Evolutionary conservation across 2,888 invertebrate species (phyloP).

Genomic region (Eugnorisma glareosa): DNA sequence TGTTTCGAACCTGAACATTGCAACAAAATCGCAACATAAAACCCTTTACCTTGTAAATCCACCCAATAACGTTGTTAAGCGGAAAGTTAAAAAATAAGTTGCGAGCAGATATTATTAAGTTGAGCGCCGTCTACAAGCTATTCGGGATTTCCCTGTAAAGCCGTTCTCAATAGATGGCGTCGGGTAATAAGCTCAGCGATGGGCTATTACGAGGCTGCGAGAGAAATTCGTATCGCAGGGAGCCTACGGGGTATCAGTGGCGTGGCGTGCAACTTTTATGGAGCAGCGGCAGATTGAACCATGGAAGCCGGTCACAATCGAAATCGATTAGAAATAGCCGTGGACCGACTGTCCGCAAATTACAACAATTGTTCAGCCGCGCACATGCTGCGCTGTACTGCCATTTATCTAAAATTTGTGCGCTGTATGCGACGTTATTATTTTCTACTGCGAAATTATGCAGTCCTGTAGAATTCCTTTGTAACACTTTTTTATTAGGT

Average conservation of each 20-base stretch:
- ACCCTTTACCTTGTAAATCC: conserved; percentile 48
- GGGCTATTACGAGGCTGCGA: conserved; percentile 86
- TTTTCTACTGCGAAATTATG: conserved; percentile 30
- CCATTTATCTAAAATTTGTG: conserved; percentile 44
- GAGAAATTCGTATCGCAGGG: conserved; percentile 85
- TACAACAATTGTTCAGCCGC: conserved; percentile 79
- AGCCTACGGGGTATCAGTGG: conserved; percentile 80
- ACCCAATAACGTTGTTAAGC: conserved; percentile 72
- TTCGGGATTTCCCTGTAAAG: conserved; percentile 89
- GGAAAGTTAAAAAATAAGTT: conserved; percentile 80
- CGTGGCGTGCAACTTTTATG: conserved; percentile 83
- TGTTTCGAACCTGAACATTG: conserved; percentile 3
- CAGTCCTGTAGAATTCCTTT: background rate
- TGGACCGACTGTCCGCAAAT: conserved; percentile 79
- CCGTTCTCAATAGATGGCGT: conserved; percentile 89
- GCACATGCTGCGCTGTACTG: conserved; percentile 30
- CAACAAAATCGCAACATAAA: conserved; percentile 27
- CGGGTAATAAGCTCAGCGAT: conserved; percentile 89
- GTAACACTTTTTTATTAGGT: conserved; percentile 41
- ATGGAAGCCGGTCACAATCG: conserved; percentile 79
- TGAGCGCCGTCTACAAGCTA: conserved; percentile 85
- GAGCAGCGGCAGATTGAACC: conserved; percentile 76
- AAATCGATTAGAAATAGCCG: conserved; percentile 84
- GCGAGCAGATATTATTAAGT: conserved; percentile 82
- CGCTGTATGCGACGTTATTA: conserved; percentile 39